phyloP scores from a whole-genome alignment of 1,140 invertebrate species.

The Lordiphosa mommai region DNA sequence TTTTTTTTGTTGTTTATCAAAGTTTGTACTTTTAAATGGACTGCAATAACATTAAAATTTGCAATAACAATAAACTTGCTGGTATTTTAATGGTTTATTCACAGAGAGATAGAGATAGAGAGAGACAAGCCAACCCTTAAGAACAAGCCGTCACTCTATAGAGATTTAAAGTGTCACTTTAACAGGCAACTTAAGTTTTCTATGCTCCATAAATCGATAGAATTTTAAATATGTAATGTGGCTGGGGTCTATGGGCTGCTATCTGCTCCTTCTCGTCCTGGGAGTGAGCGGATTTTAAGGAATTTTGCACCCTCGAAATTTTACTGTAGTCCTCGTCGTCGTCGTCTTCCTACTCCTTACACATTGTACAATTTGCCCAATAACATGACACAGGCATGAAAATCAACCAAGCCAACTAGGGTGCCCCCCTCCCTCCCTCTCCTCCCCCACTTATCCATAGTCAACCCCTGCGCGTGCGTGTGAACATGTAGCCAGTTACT shows the following conservation, averaged over 20 bases:
- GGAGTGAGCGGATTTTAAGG: slow-evolving; percentile 29
- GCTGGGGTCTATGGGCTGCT: background rate
- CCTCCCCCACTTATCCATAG: background rate
- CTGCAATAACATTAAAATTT: too few relatives aligned
- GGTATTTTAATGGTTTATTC: too few relatives aligned
- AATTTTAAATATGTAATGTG: slow-evolving; percentile 47
- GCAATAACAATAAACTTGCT: too few relatives aligned
- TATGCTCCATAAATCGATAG: slow-evolving; percentile 37
- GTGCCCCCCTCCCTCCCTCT: slow-evolving; percentile 28
- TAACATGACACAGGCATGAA: slow-evolving; percentile 69
- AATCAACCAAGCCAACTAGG: slow-evolving; percentile 58
- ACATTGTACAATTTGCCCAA: slow-evolving; percentile 73
- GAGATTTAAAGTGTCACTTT: slow-evolving; percentile 1
- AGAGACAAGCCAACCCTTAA: too few relatives aligned
- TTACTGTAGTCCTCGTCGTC: background rate
- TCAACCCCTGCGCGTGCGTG: slow-evolving; percentile 69
- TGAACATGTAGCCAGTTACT: slow-evolving; percentile 36
- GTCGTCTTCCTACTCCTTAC: background rate
- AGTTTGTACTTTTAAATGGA: too few relatives aligned
- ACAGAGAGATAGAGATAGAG: too few relatives aligned
- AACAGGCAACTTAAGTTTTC: slow-evolving; percentile 22
- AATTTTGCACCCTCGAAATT: slow-evolving; percentile 30
- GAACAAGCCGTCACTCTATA: background rate
- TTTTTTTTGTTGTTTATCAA: too few relatives aligned
- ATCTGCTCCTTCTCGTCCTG: background rate